These are phyloP conservation scores for Theropithecus gelada DNA, from an alignment of 2,113 vertebrate species.

Conservation along the genomic window DNA sequence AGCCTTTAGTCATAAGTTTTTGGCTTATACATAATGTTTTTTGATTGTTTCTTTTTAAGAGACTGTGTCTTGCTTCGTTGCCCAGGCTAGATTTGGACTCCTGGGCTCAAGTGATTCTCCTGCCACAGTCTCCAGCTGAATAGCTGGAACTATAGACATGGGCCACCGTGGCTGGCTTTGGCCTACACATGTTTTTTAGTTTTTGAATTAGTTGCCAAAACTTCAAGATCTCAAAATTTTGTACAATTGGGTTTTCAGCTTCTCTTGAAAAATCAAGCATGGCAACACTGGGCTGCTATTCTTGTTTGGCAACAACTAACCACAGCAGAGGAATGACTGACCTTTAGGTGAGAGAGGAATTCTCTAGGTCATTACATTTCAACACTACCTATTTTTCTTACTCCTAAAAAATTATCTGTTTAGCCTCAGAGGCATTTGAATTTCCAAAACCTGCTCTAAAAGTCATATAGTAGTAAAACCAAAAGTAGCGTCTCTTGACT, in stretches of 20 bases:
- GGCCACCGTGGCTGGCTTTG: background rate
- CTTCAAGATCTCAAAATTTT: constrained; percentile 27
- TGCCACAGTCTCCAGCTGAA: background rate
- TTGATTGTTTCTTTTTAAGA: background rate
- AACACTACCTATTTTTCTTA: background rate
- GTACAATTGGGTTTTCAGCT: constrained; percentile 24
- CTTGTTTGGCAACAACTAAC: background rate
- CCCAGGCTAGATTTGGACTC: background rate
- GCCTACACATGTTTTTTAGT: background rate
- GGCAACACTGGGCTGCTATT: background rate
- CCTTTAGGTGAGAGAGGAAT: background rate
- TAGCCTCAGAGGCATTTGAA: background rate
- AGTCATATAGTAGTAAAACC: constrained; percentile 13
- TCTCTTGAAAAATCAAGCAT: constrained; percentile 29
- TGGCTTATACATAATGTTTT: background rate
- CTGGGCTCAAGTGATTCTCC: background rate
- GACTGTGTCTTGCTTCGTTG: background rate
- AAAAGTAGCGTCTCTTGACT: constrained; percentile 29
- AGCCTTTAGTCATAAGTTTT: background rate
- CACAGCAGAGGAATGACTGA: background rate
- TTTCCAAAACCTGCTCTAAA: constrained; percentile 41
- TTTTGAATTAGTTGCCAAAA: constrained; percentile 30
- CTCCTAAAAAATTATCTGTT: constrained; percentile 4
- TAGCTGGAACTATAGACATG: background rate
- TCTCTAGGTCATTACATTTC: background rate